These are phyloP conservation scores for Notechis scutatus DNA, from an alignment of 2,113 vertebrate species.

Conservation along the genomic window DNA sequence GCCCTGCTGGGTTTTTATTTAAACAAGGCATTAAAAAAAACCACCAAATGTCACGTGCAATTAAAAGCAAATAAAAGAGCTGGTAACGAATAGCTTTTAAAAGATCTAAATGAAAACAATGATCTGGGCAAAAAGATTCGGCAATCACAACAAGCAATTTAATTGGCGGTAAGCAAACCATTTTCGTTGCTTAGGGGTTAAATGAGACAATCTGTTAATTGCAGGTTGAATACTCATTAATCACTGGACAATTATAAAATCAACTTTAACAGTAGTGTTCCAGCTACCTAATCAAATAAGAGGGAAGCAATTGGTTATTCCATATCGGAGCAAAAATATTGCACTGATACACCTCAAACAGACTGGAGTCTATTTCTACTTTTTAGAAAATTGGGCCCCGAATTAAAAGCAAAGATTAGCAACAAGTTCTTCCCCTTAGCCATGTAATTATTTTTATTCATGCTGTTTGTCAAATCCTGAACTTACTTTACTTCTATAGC, in stretches of 20 bases:
- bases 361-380: not conserved
- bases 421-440: not conserved
- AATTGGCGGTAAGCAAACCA: not conserved
- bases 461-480: not conserved
- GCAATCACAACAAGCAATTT: not conserved
- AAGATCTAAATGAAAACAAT: not conserved
- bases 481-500: not conserved
- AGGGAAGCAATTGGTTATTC: not conserved
- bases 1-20: not conserved
- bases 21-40: not conserved
- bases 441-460: not conserved
- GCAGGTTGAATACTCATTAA: not conserved
- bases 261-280: not conserved
- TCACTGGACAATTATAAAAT: not conserved
- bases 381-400: not conserved
- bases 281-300: not conserved
- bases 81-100: not conserved
- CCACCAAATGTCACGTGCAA: not conserved
- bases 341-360: rapidly evolving
- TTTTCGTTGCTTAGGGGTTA: not conserved
- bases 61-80: not conserved
- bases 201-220: not conserved
- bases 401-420: not conserved
- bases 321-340: not conserved
- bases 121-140: not conserved